A percentile compares a stretch with the other conserved stretches of the same genome.
Evolutionary conservation across 2,888 invertebrate species (phyloP).

Genomic region (Hirtodrosophila duncani): DNA sequence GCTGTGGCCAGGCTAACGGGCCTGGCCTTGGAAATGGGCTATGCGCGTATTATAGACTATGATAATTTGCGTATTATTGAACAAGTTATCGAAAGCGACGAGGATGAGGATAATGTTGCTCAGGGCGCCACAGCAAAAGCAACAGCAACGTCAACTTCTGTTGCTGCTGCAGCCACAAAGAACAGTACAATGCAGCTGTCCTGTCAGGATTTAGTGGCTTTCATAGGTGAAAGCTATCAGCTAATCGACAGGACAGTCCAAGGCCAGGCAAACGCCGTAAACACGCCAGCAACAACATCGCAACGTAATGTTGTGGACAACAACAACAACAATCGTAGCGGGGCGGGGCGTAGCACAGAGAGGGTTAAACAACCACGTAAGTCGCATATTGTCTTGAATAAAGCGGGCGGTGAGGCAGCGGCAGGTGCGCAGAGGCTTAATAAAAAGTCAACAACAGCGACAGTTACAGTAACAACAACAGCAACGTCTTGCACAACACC

Average conservation of each 20-base stretch:
- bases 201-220: conserved; percentile 69
- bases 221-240: conserved; percentile 72
- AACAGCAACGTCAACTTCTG: conserved; percentile 9
- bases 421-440: conserved; percentile 14
- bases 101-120: conserved; percentile 1
- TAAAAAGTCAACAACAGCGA: conserved; percentile 16
- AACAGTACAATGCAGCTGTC: conserved; percentile 61
- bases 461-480: conserved; percentile 7
- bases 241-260: conserved; percentile 56
- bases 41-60: conserved; percentile 69
- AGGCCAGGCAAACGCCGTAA: background rate
- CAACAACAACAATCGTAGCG: conserved; percentile 45
- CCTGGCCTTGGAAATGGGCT: conserved; percentile 52
- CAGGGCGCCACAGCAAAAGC: conserved; percentile 2
- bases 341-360: conserved; percentile 14
- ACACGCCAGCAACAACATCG: conserved; percentile 1
- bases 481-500: background rate
- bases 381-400: too few relatives aligned
- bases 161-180: too few relatives aligned
- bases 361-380: too few relatives aligned
- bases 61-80: conserved; percentile 74
- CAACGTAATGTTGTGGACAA: conserved; percentile 26
- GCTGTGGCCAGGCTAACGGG: conserved; percentile 41
- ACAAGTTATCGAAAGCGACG: conserved; percentile 71
- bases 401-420: too few relatives aligned